Conservation (phyloP, 2,797 vertebrate genomes). For the Fringilla coelebs region DNA sequence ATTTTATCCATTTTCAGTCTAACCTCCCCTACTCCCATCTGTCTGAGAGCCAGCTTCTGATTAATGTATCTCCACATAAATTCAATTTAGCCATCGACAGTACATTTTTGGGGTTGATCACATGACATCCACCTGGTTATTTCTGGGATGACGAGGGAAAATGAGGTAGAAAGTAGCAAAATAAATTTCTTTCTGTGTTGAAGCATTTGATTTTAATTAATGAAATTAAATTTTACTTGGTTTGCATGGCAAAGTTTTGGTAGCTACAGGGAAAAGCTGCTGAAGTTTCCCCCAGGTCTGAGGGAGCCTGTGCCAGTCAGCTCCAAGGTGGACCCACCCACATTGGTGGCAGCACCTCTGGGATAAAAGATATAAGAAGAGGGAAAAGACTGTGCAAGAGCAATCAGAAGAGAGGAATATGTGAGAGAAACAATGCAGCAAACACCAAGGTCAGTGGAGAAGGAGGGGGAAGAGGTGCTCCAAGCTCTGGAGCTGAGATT, state of each 20-base stretch:
- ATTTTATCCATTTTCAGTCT: neutral
- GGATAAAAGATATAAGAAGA: neutral
- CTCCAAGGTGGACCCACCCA: neutral
- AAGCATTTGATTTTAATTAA: neutral
- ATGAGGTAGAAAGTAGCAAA: neutral
- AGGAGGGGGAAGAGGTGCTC: neutral
- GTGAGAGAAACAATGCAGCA: neutral
- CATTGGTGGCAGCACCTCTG: too few species aligned
- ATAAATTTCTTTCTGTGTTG: neutral
- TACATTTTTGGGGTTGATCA: neutral
- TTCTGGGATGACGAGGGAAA: neutral
- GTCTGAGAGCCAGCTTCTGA: neutral
- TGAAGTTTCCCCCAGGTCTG: neutral
- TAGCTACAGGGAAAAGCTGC: neutral
- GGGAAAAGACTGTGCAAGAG: neutral
- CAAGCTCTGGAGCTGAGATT: neutral
- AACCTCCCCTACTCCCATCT: neutral
- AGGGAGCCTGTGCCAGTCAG: neutral
- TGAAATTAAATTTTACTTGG: neutral
- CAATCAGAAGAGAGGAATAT: neutral
- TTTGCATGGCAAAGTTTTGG: neutral
- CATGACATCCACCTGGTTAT: neutral
- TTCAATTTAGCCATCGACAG: neutral
- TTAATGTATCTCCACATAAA: neutral
- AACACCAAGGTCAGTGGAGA: neutral